Evolutionary conservation across 2,113 vertebrate genomes (phyloP).

Genomic region (Ptychochromis oligacanthus): DNA sequence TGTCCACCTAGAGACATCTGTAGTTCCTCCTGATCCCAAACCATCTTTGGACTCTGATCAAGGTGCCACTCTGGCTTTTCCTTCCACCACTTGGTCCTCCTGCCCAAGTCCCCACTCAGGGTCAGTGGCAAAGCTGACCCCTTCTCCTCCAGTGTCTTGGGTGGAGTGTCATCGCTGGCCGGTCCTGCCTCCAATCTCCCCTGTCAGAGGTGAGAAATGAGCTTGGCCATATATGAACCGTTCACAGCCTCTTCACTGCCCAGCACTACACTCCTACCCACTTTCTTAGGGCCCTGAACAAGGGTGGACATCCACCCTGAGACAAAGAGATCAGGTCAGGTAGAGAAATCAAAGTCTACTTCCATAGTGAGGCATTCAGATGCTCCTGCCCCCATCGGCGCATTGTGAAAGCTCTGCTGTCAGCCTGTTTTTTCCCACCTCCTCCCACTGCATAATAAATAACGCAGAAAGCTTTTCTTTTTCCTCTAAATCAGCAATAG

Average conservation of each 20-base stretch:
- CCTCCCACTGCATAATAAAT: conserved; percentile 85
- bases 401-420: conserved; percentile 83
- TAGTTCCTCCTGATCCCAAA: neutral
- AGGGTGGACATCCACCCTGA: conserved; percentile 73
- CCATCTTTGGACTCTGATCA: conserved; percentile 1
- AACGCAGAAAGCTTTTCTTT: conserved; percentile 90
- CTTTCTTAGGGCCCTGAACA: conserved; percentile 23
- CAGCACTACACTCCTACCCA: neutral
- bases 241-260: conserved; percentile 84
- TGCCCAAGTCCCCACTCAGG: conserved; percentile 67
- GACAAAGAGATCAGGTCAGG: conserved; percentile 77
- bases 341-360: conserved; percentile 80
- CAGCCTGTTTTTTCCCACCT: conserved; percentile 79
- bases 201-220: conserved; percentile 85
- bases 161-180: conserved; percentile 74
- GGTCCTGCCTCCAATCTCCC: conserved; percentile 82
- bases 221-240: conserved; percentile 79
- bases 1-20: neutral
- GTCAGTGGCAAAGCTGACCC: conserved; percentile 48
- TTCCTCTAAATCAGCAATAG: conserved; percentile 78
- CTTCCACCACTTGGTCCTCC: conserved; percentile 32
- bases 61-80: neutral
- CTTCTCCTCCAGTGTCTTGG: conserved; percentile 47
- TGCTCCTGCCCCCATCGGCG: conserved; percentile 83
- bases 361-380: conserved; percentile 82